Percentiles rank a stretch among this genome's conserved stretches.
These are phyloP conservation scores for Zaprionus inermis DNA, from an alignment of 1,140 invertebrate genomes.

Conservation along the genomic window DNA sequence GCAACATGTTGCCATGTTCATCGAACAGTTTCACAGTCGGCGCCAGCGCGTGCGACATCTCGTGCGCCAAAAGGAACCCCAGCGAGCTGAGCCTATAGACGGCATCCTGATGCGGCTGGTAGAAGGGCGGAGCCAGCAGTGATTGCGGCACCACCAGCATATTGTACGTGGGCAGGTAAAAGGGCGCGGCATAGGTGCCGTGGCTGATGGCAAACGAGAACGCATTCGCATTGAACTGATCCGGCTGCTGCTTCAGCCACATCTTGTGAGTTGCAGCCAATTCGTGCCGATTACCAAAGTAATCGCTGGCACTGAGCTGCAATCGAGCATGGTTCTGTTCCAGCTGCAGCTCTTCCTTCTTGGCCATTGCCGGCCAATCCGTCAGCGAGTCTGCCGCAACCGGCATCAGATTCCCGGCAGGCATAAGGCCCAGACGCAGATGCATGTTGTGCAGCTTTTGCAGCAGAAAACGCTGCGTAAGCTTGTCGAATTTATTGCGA, in stretches of 20 bases:
- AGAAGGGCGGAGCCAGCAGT: constrained; percentile 42
- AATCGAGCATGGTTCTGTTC: constrained; percentile 29
- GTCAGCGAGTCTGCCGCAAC: background rate
- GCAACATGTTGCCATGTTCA: constrained; percentile 24
- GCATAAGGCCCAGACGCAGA: constrained; percentile 49
- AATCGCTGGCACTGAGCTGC: constrained; percentile 27
- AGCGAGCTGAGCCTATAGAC: constrained; percentile 42
- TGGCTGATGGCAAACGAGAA: too few relatives aligned
- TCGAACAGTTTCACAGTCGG: constrained; percentile 9
- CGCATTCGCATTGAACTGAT: too few relatives aligned
- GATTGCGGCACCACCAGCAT: constrained; percentile 51
- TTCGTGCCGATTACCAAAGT: constrained; percentile 59
- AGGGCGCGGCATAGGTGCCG: constrained; percentile 52
- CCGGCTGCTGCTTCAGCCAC: too few relatives aligned
- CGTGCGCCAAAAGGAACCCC: constrained; percentile 61
- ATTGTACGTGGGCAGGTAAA: constrained; percentile 35
- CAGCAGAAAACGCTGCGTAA: constrained; percentile 19
- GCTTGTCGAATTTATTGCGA: constrained; percentile 28
- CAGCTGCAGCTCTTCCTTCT: constrained; percentile 7
- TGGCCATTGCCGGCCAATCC: background rate
- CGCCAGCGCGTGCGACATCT: constrained; percentile 55
- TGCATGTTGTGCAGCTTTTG: constrained; percentile 46
- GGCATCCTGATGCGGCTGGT: constrained; percentile 10
- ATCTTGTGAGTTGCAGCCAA: background rate
- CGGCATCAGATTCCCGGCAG: background rate